phyloP scores from a whole-genome alignment of 1,140 invertebrate genomes.

The Drosophila virilis region DNA sequence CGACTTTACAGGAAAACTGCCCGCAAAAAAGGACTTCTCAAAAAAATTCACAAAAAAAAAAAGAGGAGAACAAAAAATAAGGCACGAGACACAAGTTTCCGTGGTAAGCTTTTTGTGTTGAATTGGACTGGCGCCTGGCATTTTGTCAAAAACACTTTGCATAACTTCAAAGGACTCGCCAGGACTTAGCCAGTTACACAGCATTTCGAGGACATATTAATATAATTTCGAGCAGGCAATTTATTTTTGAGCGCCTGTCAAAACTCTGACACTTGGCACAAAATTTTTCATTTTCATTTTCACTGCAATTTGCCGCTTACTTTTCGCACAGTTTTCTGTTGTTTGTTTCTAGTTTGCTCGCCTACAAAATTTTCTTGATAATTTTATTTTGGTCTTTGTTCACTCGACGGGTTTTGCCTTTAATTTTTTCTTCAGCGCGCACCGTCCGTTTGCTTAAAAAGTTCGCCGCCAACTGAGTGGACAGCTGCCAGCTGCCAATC shows the following conservation, averaged over 20 bases:
- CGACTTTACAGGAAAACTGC: slow-evolving; percentile 24
- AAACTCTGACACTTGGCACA: slow-evolving; percentile 65
- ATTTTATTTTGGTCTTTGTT: slow-evolving; percentile 31
- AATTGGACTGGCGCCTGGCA: slow-evolving; percentile 55
- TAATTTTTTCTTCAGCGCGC: slow-evolving; percentile 3
- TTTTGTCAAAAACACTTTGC: slow-evolving; percentile 66
- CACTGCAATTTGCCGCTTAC: slow-evolving; percentile 31
- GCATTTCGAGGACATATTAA: slow-evolving; percentile 51
- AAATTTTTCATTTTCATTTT: slow-evolving; percentile 19
- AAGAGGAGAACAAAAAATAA: slow-evolving; percentile 4
- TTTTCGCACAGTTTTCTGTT: slow-evolving; percentile 51
- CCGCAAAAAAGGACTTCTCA: slow-evolving; percentile 24
- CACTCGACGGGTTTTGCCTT: slow-evolving; percentile 28
- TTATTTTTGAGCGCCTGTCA: slow-evolving; percentile 32
- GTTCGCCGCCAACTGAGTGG: slow-evolving; percentile 73
- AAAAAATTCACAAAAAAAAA: not conserved
- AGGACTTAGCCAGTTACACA: slow-evolving; percentile 30
- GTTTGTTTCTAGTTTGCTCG: slow-evolving; percentile 27
- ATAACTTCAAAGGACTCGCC: slow-evolving; percentile 45
- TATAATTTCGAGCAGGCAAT: slow-evolving; percentile 41
- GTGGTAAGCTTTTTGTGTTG: slow-evolving; percentile 22
- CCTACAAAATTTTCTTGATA: slow-evolving; percentile 40
- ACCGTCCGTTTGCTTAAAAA: slow-evolving; percentile 67
- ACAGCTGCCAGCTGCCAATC: slow-evolving; percentile 56
- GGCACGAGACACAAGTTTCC: slow-evolving; percentile 19